Evolutionary conservation across 1,140 invertebrate species (phyloP).

Genomic region (Neodiprion lecontei): DNA sequence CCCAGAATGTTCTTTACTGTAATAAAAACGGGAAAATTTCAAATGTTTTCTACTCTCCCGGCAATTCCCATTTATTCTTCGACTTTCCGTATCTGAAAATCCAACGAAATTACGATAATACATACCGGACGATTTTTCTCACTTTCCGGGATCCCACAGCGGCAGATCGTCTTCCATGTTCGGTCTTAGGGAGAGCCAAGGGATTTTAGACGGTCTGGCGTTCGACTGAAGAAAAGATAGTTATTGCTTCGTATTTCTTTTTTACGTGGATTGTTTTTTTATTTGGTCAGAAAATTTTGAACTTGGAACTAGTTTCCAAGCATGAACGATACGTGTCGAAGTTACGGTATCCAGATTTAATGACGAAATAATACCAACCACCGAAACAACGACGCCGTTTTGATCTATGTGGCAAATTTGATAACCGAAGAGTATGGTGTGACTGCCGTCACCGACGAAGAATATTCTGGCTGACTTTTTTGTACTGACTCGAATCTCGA

Average conservation of each 20-base stretch:
- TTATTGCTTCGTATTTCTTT: no score
- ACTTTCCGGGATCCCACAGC: background rate
- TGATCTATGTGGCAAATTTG: background rate
- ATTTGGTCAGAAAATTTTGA: no score
- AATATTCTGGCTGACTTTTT: background rate
- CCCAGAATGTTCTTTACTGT: no score
- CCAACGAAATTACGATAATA: no score
- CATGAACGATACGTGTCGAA: no score
- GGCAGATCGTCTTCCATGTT: background rate
- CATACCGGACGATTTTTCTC: background rate
- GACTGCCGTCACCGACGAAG: background rate
- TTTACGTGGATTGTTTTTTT: no score
- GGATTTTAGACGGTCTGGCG: background rate
- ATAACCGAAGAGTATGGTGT: background rate
- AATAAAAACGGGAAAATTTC: no score
- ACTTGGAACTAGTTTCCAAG: no score
- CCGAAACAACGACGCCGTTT: background rate
- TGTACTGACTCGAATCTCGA: background rate
- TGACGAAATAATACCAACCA: background rate
- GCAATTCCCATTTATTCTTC: no score
- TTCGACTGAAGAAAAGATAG: background rate
- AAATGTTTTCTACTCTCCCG: no score
- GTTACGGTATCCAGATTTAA: no score
- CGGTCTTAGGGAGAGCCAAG: background rate
- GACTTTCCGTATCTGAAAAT: no score